A percentile compares a stretch with the other conserved stretches of the same genome.
Evolutionary conservation across 2,797 vertebrate species (phyloP).

Genomic region (Morus bassanus): DNA sequence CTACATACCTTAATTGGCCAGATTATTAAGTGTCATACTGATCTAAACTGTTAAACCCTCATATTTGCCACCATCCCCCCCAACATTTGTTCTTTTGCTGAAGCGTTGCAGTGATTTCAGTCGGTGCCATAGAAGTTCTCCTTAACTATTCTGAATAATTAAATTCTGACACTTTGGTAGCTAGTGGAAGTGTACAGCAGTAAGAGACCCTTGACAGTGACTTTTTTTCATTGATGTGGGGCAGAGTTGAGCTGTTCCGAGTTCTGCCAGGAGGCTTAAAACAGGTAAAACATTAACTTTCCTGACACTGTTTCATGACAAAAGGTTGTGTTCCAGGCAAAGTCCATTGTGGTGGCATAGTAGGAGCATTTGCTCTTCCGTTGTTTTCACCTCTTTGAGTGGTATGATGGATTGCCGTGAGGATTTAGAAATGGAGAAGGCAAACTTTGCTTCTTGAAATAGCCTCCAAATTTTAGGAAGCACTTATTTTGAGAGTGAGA

Average conservation of each 20-base stretch:
- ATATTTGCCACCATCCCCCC: not conserved
- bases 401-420: not conserved
- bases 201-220: not conserved
- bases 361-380: not conserved
- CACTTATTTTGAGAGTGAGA: not conserved
- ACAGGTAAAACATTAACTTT: constrained; percentile 45
- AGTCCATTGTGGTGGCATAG: not conserved
- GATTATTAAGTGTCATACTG: not conserved
- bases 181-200: not conserved
- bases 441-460: not conserved
- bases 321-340: not conserved
- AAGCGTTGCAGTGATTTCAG: not conserved
- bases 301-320: not conserved
- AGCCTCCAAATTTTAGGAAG: not conserved
- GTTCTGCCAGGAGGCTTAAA: not conserved
- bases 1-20: not conserved
- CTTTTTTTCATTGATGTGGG: not conserved
- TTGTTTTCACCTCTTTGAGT: not conserved
- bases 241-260: not conserved
- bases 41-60: not conserved
- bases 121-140: not conserved
- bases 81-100: not conserved
- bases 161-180: not conserved
- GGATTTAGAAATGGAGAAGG: not conserved
- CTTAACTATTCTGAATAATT: not conserved